Conservation (phyloP, 2,113 vertebrate genomes). For the Chlamydotis undulata region DNA sequence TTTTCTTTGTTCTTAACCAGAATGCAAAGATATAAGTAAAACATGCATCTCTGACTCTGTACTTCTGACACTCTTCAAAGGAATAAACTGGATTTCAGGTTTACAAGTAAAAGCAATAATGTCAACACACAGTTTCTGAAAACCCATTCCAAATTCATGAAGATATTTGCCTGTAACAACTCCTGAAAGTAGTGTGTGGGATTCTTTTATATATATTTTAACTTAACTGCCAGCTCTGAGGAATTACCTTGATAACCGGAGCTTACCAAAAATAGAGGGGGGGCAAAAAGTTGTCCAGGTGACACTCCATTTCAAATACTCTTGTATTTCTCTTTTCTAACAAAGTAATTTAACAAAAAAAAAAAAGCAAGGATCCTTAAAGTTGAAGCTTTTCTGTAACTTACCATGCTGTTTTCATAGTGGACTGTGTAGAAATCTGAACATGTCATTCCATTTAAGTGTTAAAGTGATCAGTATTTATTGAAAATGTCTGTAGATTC, state of each 20-base stretch:
- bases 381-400: constrained; percentile 51
- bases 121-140: constrained; percentile 20
- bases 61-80: constrained; percentile 11
- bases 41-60: background rate
- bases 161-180: constrained; percentile 3
- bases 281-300: background rate
- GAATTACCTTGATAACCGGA: constrained; percentile 14
- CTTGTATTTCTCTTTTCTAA: constrained; percentile 42
- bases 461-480: constrained; percentile 54
- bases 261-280: background rate
- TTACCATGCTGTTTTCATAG: constrained; percentile 29
- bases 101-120: constrained; percentile 64
- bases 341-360: background rate
- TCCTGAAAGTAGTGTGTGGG: background rate
- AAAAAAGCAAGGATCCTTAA: background rate
- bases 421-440: constrained; percentile 18
- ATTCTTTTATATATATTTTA: constrained; percentile 50
- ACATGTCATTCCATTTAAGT: constrained; percentile 57
- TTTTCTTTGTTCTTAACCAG: constrained; percentile 39
- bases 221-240: constrained; percentile 16
- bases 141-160: constrained; percentile 45
- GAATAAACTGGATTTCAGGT: constrained; percentile 58
- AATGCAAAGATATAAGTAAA: constrained; percentile 17
- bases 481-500: constrained; percentile 26
- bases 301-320: constrained; percentile 24